Conservation (phyloP, 2,888 invertebrate genomes). For the Caenorhabditis sp. region DNA sequence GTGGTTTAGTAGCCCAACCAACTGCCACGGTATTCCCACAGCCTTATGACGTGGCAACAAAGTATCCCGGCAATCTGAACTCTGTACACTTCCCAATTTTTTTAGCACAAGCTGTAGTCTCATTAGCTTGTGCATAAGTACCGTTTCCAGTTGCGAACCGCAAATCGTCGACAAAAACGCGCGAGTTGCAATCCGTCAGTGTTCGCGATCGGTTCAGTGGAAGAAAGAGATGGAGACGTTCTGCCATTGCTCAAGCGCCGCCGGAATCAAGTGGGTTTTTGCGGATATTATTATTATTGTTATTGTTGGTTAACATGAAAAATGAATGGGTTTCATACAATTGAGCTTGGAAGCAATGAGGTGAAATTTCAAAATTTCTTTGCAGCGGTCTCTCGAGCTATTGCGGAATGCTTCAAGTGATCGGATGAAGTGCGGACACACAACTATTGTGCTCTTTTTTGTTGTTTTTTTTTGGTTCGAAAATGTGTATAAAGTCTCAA, state of each 20-base stretch:
- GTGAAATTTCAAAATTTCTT: background rate
- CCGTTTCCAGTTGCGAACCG: constrained; percentile 72
- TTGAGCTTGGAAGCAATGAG: background rate
- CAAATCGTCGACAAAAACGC: constrained; percentile 68
- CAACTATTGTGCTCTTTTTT: too few species aligned
- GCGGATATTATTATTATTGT: background rate
- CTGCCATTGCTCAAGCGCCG: constrained; percentile 72
- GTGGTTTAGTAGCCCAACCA: too few species aligned
- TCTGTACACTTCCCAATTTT: too few species aligned
- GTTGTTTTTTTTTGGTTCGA: too few species aligned
- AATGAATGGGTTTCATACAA: too few species aligned
- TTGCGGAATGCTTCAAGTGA: constrained; percentile 66
- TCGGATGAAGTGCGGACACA: constrained; percentile 36
- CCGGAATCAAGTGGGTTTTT: constrained; percentile 71
- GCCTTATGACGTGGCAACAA: too few species aligned
- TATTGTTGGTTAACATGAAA: too few species aligned
- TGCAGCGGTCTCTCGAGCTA: constrained; percentile 65
- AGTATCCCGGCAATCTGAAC: too few species aligned
- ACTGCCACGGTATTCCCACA: too few species aligned
- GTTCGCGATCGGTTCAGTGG: constrained; percentile 68
- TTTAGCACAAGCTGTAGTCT: too few species aligned
- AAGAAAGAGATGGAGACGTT: constrained; percentile 70
- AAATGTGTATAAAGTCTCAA: too few species aligned
- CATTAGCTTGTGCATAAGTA: too few species aligned
- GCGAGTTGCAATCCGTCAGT: constrained; percentile 67